Conservation (phyloP, 2,888 invertebrate genomes). For the Dermolepida albohirtum region DNA sequence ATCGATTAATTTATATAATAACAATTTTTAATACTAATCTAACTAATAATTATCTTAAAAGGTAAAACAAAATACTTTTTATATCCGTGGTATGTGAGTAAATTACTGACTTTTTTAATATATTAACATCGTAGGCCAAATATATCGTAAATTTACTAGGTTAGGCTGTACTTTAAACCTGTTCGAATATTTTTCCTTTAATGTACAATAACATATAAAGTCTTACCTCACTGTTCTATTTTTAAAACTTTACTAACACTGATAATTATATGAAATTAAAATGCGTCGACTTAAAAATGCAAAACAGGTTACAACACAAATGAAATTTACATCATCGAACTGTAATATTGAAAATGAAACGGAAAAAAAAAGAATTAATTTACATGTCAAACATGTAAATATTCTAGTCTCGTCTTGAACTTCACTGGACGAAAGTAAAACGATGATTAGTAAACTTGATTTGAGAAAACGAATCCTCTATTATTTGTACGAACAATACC, state of each 20-base stretch:
- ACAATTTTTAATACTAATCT: too few relatives aligned
- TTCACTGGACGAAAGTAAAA: background rate
- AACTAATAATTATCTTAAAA: too few relatives aligned
- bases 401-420: background rate
- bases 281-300: conserved; percentile 8
- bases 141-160: too few relatives aligned
- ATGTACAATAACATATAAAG: conserved; percentile 13
- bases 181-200: conserved; percentile 17
- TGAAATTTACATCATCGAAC: conserved; percentile 27
- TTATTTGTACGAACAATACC: background rate
- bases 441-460: background rate
- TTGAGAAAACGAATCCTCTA: background rate
- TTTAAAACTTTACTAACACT: conserved; percentile 32
- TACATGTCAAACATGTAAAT: background rate
- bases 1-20: too few relatives aligned
- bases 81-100: too few relatives aligned
- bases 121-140: too few relatives aligned
- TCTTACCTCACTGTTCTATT: conserved; percentile 25
- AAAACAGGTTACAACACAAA: conserved; percentile 31
- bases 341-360: background rate
- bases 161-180: conserved; percentile 1
- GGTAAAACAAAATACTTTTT: too few relatives aligned
- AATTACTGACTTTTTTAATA: too few relatives aligned
- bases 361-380: conserved; percentile 7
- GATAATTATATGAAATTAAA: conserved; percentile 23